phyloP scores from a whole-genome alignment of 1,140 invertebrate genomes.

The Penaeus indicus region DNA sequence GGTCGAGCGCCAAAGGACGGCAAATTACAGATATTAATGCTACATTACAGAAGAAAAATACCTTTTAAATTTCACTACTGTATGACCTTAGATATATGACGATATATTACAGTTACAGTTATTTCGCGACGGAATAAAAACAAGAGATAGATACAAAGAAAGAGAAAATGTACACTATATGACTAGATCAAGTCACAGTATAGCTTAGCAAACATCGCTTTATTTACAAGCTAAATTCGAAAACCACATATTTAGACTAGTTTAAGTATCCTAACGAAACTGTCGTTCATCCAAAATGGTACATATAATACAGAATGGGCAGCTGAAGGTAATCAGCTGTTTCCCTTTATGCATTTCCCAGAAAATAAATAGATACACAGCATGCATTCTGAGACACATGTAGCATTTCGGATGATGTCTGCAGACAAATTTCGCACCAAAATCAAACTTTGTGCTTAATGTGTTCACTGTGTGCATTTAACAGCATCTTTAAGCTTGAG shows the following conservation, averaged over 20 bases:
- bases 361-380: too few species aligned
- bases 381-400: too few species aligned
- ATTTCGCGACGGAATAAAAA: conserved; percentile 32
- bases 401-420: too few species aligned
- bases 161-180: neutral
- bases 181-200: conserved; percentile 47
- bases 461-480: neutral
- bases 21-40: conserved; percentile 32
- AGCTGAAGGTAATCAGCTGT: too few species aligned
- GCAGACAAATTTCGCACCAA: too few species aligned
- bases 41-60: conserved; percentile 38
- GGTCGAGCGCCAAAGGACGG: conserved; percentile 34
- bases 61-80: conserved; percentile 15
- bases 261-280: conserved; percentile 4
- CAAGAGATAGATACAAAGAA: neutral
- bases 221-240: conserved; percentile 25
- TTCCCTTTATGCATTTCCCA: too few species aligned
- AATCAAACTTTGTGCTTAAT: too few species aligned
- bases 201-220: conserved; percentile 41
- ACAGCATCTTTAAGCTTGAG: conserved; percentile 11
- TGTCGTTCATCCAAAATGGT: too few species aligned
- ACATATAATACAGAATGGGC: too few species aligned
- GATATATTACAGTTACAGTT: conserved; percentile 37
- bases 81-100: conserved; percentile 37
- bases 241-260: conserved; percentile 22